Evolutionary conservation across 2,888 invertebrate genomes (phyloP).

Genomic region (Xylota segnis): DNA sequence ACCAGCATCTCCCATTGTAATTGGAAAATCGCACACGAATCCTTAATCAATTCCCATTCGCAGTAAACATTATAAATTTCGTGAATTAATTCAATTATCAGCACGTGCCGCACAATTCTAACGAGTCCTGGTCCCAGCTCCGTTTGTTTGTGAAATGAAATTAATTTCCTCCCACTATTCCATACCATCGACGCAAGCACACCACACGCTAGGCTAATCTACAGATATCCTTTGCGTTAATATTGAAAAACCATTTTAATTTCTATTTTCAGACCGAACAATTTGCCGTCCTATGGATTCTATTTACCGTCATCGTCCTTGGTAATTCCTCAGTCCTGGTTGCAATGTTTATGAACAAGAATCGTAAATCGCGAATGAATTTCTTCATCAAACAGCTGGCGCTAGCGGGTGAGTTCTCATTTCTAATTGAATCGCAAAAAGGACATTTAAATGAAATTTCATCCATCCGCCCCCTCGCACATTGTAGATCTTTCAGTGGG

Average conservation of each 20-base stretch:
- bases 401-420: slow-evolving; percentile 90
- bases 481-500: slow-evolving; percentile 94
- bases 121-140: neutral
- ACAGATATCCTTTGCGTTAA: slow-evolving; percentile 22
- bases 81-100: slow-evolving; percentile 39
- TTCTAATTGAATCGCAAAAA: slow-evolving; percentile 13
- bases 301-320: slow-evolving; percentile 93
- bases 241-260: slow-evolving; percentile 18
- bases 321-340: slow-evolving; percentile 95
- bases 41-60: neutral
- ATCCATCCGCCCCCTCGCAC: slow-evolving; percentile 82
- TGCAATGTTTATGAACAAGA: slow-evolving; percentile 92
- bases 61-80: slow-evolving; percentile 8
- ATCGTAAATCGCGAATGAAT: slow-evolving; percentile 96
- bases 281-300: slow-evolving; percentile 93
- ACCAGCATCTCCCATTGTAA: no score
- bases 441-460: slow-evolving; percentile 17
- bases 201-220: neutral
- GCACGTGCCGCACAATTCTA: slow-evolving; percentile 31
- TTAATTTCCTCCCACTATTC: neutral
- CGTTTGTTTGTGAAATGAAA: neutral
- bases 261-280: slow-evolving; percentile 90
- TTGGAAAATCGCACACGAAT: neutral
- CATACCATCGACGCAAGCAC: neutral
- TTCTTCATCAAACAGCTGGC: slow-evolving; percentile 98